Evolutionary conservation across 2,113 vertebrate species (phyloP), one percentile per base, ranked within the genome.

Genomic region (Podocnemis expansa): DNA sequence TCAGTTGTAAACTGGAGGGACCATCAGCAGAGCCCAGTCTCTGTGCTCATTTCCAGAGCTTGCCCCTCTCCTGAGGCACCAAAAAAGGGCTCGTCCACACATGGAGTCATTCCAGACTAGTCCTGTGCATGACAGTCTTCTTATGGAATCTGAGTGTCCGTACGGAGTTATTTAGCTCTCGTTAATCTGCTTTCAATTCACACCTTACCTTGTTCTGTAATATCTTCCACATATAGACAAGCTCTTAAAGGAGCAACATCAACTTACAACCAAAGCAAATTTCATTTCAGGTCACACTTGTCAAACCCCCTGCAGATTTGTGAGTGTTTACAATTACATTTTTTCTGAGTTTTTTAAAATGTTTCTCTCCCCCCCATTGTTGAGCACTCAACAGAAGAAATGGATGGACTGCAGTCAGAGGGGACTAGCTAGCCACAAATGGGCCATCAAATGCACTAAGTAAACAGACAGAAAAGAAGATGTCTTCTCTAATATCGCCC

Each of bases 261-360:
- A 9, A 80, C n/a, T 22, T 38, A 54, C 90, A 91, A 29, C 47
- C 67, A 52, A 80, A 19, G 3, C 1, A 0, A 12, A 47, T 81
- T 54, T 49, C 73, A 22, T 25, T 58, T 92, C 67, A 78, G 83
- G 60, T 83, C 75, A 94, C 89, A 92, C 80, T 91, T 91, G 90
- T 41, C 89, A 25, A 67, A 75, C 34, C 3, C 0, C 84, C 78
- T 78, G 75, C 87, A 84, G 89, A 27, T 81, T 76, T 14, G 78
- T 38, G 76, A 8, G 91, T 76, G 25, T 91, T 91, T 9, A 27
- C 1, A 7, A 73, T n/a, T 43, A 81, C 56, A 70, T 73, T 0
- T 5, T 58, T 84, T 93, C 89, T 25, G 85, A 8, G n/a, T n/a
- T 89, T 93, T 8, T 8, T 17, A 91, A 92, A 91, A 43, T 8